Base-by-base conservation (phyloP, 35 echinoderm and acorn worm species). In the Eucidaris tribuloides region DNA sequence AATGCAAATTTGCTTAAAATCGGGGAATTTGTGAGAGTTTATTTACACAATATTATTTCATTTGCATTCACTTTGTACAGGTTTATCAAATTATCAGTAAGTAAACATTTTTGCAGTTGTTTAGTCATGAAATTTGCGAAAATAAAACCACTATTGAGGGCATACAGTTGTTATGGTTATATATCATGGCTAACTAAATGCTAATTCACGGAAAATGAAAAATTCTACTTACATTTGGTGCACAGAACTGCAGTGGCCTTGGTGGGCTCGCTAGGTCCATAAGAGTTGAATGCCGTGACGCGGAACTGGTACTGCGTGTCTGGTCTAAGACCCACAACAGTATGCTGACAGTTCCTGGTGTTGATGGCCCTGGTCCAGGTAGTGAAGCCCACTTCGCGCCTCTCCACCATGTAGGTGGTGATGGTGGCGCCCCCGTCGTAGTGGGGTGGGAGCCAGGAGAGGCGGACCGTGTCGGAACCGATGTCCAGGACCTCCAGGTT, bases 281-380 rank as follows among this genome's bases (percentile, higher is more conserved):
- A 92, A 20, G 65, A 61, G 77, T 92, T 98, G 46, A 98, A 66
- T 41, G 95, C 95, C 61, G 79, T 79, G 1, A 93, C 83, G 3
- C 96, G 63, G 87, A 99, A 99, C 36, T 92, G 91, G 79, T 99
- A 99, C 42, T 99, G 82, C 0, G 96, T 90, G 46, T 93, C 87
- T 70, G 90, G 59, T 40, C 86, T 87, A n/a, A 99, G 83, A 1
- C 89, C 89, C 45, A 84, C 77, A 13, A 99, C 78, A 17, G 88
- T 92, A 28, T 85, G 82, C 44, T 84, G 92, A 23, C 77, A 83
- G 79, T 99, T 99, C 46, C 84, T 83, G 29, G 86, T 93, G 22
- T 87, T 87, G 45, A 99, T 60, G 23, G 76, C 85, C 42, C 96
- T 71, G 33, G 82, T 87, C 96, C 96, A 99, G 33, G 64, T 65